Conservation (phyloP, 2,888 invertebrate species). For the Rutpela maculata region DNA sequence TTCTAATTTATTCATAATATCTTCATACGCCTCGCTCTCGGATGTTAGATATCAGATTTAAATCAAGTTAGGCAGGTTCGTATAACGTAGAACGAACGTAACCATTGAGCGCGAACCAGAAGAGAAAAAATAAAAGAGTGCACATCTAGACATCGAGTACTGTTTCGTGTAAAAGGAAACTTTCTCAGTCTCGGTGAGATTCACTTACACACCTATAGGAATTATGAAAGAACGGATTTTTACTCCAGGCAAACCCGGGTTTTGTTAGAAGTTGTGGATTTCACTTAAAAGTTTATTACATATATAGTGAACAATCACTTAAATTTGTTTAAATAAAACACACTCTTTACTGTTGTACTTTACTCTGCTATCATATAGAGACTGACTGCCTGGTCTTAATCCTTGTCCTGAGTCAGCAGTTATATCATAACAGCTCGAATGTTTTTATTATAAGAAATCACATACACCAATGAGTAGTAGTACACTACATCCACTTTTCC, state of each 20-base stretch:
- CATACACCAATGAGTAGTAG: too few species aligned
- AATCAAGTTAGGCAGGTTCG: conserved; percentile 32
- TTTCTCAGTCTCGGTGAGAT: conserved; percentile 23
- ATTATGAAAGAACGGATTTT: not conserved
- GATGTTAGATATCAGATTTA: conserved; percentile 36
- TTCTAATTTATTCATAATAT: conserved; percentile 35
- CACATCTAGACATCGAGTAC: conserved; percentile 11
- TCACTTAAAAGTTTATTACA: not conserved
- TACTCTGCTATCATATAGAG: too few species aligned
- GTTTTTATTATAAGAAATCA: too few species aligned
- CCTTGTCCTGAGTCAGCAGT: too few species aligned
- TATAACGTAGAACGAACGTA: conserved; percentile 13
- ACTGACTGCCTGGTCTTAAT: too few species aligned
- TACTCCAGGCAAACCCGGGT: not conserved
- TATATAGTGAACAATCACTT: too few species aligned
- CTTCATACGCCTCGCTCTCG: conserved; percentile 19
- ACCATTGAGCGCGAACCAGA: conserved; percentile 10
- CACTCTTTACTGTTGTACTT: too few species aligned
- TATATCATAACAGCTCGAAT: too few species aligned
- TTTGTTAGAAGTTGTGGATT: not conserved
- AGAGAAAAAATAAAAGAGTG: conserved; percentile 16
- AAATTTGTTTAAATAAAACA: too few species aligned
- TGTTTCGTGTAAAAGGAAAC: conserved; percentile 21
- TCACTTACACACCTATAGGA: conserved; percentile 1
- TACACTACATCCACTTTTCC: too few species aligned